Evolutionary conservation across 1,140 invertebrate species (phyloP), one percentile per base, ranked within the genome.

Genomic region (Euwallacea fornicatus): DNA sequence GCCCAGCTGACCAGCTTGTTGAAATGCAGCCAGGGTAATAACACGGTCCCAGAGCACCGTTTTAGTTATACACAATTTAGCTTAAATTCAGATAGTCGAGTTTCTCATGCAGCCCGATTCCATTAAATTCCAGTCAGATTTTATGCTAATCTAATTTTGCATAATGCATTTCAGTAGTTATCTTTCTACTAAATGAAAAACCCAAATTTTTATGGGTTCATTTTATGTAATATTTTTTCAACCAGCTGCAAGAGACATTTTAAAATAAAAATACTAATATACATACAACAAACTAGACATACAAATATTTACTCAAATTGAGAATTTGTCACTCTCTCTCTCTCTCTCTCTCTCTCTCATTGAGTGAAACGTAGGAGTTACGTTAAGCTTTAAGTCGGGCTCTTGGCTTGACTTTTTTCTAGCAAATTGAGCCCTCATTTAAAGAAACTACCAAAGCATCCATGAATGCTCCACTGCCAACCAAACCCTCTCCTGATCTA

Each of bases 61-160:
- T 58, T 58, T 58, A 58, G 55, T 58, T 58, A 58, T 58, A 58
- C 55, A 58, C 55, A 58, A 58, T 58, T 58, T 58, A 58, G 55
- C 55, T 15, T 33, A 58, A 58, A 58, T 58, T 58, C 55, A 41
- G 21, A 58, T 58, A 41, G 55, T 50, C 10, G 55, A 58, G 21
- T 58, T 13, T 58, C 16, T 58, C 55, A 21, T 58, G 55, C 8
- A 21, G 21, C 55, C 21, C 55, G 21, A 58, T 58, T 58, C 55
- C 55, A 58, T 58, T 58, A 58, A 58, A 58, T 58, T 58, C 55
- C 55, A 58, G 13, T 13, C 55, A 16, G 55, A 58, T 58, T 58
- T 58, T 13, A 16, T 58, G 55, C 21, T 58, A 58, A 58, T 58
- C 21, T n/a, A n/a, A 21, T 33, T 58, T 33, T 7, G 21, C 55